phyloP scores from a whole-genome alignment of 2,888 invertebrate species.

The Apeira syringaria region DNA sequence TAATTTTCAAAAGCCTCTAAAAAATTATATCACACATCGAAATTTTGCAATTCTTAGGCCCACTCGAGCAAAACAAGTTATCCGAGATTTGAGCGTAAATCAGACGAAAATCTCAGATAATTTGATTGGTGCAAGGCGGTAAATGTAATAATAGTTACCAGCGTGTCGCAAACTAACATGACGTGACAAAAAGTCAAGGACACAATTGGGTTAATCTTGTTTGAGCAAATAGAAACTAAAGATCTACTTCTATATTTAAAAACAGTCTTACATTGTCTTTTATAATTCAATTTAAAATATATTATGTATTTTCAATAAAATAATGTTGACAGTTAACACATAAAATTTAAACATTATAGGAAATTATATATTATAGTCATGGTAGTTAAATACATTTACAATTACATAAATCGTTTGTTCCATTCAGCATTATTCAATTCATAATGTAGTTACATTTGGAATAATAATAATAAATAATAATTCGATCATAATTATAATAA shows the following conservation, averaged over 20 bases:
- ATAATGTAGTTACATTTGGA: slow-evolving; percentile 18
- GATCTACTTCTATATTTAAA: slow-evolving; percentile 40
- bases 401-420: slow-evolving; percentile 24
- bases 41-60: no score
- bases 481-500: slow-evolving; percentile 57
- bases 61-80: no score
- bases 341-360: slow-evolving; percentile 6
- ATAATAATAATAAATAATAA: slow-evolving; percentile 65
- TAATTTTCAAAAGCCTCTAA: no score
- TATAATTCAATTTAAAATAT: slow-evolving; percentile 39
- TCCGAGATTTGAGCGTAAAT: no score
- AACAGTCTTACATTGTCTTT: slow-evolving; percentile 74
- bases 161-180: background rate
- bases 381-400: slow-evolving; percentile 29
- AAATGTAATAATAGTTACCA: no score
- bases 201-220: slow-evolving; percentile 45
- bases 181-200: slow-evolving; percentile 13
- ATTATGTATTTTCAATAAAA: no score
- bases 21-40: no score
- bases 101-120: no score
- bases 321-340: slow-evolving; percentile 2
- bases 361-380: slow-evolving; percentile 30
- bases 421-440: slow-evolving; percentile 11
- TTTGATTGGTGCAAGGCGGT: no score
- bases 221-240: slow-evolving; percentile 49